A percentile compares a stretch with the other conserved stretches of the same genome.
phyloP scores from a whole-genome alignment of 2,888 invertebrate species.

The Hirtodrosophila cameraria region DNA sequence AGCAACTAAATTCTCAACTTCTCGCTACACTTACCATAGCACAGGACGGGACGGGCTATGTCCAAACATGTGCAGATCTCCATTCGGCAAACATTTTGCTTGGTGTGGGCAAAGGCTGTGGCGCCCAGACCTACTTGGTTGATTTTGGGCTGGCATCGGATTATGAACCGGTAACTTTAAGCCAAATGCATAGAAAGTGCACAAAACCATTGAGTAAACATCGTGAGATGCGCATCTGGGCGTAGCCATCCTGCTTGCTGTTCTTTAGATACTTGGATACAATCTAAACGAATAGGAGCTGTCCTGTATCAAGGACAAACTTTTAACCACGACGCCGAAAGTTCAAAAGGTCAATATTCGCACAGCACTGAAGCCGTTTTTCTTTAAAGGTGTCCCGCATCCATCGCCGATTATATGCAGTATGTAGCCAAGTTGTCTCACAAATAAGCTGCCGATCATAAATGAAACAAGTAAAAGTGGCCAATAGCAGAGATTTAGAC shows the following conservation, averaged over 20 bases:
- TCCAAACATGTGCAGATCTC: slow-evolving; percentile 98
- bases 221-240: slow-evolving; percentile 98
- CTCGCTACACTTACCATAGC: too few relatives aligned
- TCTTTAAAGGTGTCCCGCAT: slow-evolving; percentile 84
- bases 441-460: slow-evolving; percentile 90
- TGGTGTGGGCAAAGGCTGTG: slow-evolving; percentile 87
- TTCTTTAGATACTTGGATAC: slow-evolving; percentile 96
- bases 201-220: slow-evolving; percentile 98
- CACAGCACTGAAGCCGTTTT: slow-evolving; percentile 71
- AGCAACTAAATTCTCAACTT: too few relatives aligned
- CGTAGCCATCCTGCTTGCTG: slow-evolving; percentile 93
- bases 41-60: slow-evolving; percentile 94
- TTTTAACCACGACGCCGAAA: slow-evolving; percentile 86
- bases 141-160: slow-evolving; percentile 97
- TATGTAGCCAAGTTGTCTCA: slow-evolving; percentile 89
- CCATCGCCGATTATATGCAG: slow-evolving; percentile 87
- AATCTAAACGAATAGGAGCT: slow-evolving; percentile 95
- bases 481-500: slow-evolving; percentile 86
- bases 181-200: slow-evolving; percentile 95
- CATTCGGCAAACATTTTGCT: slow-evolving; percentile 97
- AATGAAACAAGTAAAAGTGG: slow-evolving; percentile 87
- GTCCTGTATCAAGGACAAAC: slow-evolving; percentile 91
- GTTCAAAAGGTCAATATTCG: slow-evolving; percentile 87
- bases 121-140: slow-evolving; percentile 92
- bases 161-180: slow-evolving; percentile 91